phyloP scores from a whole-genome alignment of 2,888 invertebrate species.

The Seira sanloemensis region DNA sequence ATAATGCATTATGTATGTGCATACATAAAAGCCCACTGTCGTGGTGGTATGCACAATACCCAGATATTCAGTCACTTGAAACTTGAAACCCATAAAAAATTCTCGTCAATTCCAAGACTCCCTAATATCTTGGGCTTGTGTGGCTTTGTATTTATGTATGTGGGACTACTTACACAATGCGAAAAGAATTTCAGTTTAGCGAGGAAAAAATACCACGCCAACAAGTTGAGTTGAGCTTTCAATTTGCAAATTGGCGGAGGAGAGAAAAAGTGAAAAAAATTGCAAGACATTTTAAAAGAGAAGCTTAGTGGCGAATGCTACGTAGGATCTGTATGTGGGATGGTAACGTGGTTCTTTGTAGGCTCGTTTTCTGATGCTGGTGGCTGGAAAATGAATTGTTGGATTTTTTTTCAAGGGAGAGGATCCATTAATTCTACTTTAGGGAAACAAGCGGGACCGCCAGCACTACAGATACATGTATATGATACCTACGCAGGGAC shows the following conservation, averaged over 20 bases:
- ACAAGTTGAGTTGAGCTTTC: conserved; percentile 26
- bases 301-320: not conserved
- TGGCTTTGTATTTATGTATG: not conserved
- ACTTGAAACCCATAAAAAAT: no score
- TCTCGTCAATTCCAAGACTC: not conserved
- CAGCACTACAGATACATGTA: not conserved
- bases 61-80: not conserved
- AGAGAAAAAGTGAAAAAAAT: not conserved
- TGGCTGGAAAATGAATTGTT: not conserved
- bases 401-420: not conserved
- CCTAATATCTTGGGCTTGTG: not conserved
- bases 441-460: not conserved
- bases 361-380: not conserved
- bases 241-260: conserved; percentile 43
- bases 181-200: not conserved
- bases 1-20: not conserved
- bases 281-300: not conserved
- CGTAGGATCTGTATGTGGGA: not conserved
- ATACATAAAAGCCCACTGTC: not conserved
- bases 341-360: not conserved
- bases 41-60: not conserved
- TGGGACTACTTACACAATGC: not conserved
- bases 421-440: conserved; percentile 34
- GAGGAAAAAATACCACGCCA: not conserved
- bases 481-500: no score